Conservation (phyloP, 92 coral and sea anemone species). For the Phymanthus crucifer region DNA sequence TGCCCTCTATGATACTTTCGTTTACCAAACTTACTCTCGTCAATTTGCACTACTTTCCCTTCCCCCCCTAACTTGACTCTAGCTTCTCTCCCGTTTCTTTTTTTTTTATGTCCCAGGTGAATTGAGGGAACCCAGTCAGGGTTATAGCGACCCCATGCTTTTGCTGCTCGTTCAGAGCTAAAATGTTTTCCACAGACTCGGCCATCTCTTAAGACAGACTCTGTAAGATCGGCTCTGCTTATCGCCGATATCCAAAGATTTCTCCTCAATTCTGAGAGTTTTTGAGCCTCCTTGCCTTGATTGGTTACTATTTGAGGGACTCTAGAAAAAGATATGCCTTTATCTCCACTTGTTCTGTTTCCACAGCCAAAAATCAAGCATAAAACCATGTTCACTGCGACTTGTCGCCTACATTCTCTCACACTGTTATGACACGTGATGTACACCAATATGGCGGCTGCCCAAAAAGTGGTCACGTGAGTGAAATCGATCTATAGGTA, state of each 20-base stretch:
- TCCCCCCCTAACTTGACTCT: too few species aligned
- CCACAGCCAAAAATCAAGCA: constrained; percentile 18
- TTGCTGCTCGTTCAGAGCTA: constrained; percentile 10
- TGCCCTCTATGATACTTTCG: too few species aligned
- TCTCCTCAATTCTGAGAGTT: constrained; percentile 30
- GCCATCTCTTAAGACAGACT: constrained; percentile 16
- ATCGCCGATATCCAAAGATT: constrained; percentile 38
- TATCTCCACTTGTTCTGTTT: constrained; percentile 14
- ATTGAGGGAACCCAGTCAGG: constrained; percentile 40
- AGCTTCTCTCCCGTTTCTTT: constrained; percentile 7
- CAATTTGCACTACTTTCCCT: too few species aligned
- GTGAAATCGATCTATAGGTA: constrained; percentile 32
- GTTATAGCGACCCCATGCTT: constrained; percentile 17
- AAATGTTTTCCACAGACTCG: constrained; percentile 40
- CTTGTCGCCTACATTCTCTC: constrained; percentile 9
- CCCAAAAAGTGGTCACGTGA: constrained; percentile 25
- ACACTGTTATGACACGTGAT: constrained; percentile 2
- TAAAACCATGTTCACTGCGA: constrained; percentile 6
- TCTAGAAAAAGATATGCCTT: constrained; percentile 16
- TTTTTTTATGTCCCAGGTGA: constrained; percentile 23
- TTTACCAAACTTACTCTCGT: too few species aligned
- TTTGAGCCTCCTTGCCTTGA: constrained; percentile 32
- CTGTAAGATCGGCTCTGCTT: constrained; percentile 35
- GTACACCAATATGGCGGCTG: constrained; percentile 38
- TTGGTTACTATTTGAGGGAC: constrained; percentile 30